These are phyloP conservation scores for Muricea muricata DNA, from an alignment of 92 coral and sea anemone species.

Conservation along the genomic window DNA sequence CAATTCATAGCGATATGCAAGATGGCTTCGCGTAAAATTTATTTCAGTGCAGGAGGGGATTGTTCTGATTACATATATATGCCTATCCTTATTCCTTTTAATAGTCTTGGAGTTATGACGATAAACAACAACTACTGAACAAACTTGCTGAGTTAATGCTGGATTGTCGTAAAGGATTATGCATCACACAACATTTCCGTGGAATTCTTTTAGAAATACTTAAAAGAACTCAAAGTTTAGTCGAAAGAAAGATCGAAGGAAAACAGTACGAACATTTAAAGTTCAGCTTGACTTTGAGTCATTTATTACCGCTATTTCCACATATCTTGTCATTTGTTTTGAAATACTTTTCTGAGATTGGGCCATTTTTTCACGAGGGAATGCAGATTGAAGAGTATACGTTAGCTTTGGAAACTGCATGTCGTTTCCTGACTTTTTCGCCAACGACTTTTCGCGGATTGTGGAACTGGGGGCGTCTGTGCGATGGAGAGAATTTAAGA, in stretches of 20 bases:
- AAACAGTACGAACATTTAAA: slow-evolving; percentile 40
- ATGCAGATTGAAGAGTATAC: not conserved
- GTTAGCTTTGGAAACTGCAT: slow-evolving; percentile 70
- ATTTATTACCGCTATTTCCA: slow-evolving; percentile 62
- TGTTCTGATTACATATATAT: no score
- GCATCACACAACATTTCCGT: slow-evolving; percentile 67
- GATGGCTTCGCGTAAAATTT: no score
- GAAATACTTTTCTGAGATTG: slow-evolving; percentile 60
- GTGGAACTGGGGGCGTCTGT: slow-evolving; percentile 81
- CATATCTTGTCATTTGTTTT: slow-evolving; percentile 69
- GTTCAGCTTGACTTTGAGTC: slow-evolving; percentile 76
- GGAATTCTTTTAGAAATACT: slow-evolving; percentile 84
- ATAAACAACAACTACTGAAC: slow-evolving; percentile 77
- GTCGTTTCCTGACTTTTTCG: slow-evolving; percentile 67
- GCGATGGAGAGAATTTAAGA: slow-evolving; percentile 48
- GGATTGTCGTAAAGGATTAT: slow-evolving; percentile 51
- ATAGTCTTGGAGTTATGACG: slow-evolving; percentile 80
- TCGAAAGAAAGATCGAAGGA: slow-evolving; percentile 28
- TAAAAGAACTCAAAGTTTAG: slow-evolving; percentile 57
- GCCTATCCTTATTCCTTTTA: not conserved
- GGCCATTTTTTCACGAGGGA: slow-evolving; percentile 60
- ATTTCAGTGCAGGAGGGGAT: no score
- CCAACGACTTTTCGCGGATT: slow-evolving; percentile 64
- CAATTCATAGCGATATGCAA: no score
- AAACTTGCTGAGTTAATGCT: slow-evolving; percentile 69